phyloP scores from a whole-genome alignment of 2,113 vertebrate genomes.

The Atrichornis clamosus region DNA sequence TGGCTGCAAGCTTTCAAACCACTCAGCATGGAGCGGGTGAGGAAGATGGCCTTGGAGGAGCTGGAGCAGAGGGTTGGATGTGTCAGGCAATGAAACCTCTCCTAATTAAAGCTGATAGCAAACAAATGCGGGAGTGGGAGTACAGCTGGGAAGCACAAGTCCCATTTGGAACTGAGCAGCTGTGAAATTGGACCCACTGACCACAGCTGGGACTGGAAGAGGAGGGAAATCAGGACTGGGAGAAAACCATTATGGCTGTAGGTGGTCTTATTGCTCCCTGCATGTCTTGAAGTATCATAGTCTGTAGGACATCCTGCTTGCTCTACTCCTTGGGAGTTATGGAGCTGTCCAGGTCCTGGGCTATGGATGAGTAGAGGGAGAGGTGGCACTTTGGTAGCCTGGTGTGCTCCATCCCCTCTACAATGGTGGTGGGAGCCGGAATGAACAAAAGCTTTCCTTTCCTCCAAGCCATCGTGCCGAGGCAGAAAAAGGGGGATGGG shows the following conservation, averaged over 20 bases:
- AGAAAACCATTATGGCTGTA: accelerated
- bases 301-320: accelerated
- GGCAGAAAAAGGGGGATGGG: not conserved
- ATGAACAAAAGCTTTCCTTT: not conserved
- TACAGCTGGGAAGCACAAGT: constrained; percentile 56
- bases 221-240: not conserved
- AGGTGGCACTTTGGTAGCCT: not conserved
- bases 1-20: not conserved
- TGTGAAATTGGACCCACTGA: constrained; percentile 68
- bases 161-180: constrained; percentile 64
- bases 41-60: constrained; percentile 7
- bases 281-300: accelerated
- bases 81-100: constrained; percentile 49
- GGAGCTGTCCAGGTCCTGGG: not conserved
- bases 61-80: not conserved
- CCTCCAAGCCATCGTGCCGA: not conserved
- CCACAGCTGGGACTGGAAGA: constrained; percentile 66
- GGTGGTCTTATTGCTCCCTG: not conserved
- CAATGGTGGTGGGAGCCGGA: not conserved
- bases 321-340: not conserved
- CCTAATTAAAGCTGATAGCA: constrained; percentile 72
- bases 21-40: not conserved
- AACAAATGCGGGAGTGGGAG: constrained; percentile 32
- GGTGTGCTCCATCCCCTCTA: not conserved
- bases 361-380: not conserved